Percentiles rank a stretch among this genome's conserved stretches.
These are phyloP conservation scores for Hippopotamus amphibius DNA, from an alignment of 2,113 vertebrate species.

Conservation along the genomic window DNA sequence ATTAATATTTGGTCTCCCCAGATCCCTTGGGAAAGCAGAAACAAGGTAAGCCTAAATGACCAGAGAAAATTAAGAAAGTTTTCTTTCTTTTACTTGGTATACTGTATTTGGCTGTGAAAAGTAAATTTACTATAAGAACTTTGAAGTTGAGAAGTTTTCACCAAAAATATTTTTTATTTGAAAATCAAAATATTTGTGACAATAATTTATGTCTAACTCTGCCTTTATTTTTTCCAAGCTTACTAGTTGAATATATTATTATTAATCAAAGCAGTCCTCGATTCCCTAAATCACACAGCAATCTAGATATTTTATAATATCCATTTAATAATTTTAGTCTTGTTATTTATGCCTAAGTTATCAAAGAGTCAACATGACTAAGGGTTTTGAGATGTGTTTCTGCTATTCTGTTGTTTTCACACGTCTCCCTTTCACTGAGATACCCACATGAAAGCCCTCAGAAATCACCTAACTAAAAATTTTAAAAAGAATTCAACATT, in stretches of 20 bases:
- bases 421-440: not conserved
- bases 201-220: not conserved
- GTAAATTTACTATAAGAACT: not conserved
- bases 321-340: not conserved
- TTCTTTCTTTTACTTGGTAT: not conserved
- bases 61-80: not conserved
- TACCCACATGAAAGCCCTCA: too few relatives aligned
- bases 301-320: not conserved
- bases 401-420: not conserved
- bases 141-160: not conserved
- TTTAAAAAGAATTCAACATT: not conserved
- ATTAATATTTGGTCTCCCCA: not conserved
- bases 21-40: not conserved
- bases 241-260: not conserved
- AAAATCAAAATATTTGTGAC: not conserved
- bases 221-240: not conserved
- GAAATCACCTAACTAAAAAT: not conserved
- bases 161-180: not conserved
- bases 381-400: not conserved
- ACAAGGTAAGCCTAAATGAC: conserved; percentile 17
- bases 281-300: not conserved
- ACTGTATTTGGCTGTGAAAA: not conserved
- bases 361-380: not conserved
- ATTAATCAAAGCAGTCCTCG: not conserved
- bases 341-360: not conserved